Base-by-base conservation (phyloP, 37 sponge, comb jelly and placozoan genomes). In the Bolinopsis microptera region DNA sequence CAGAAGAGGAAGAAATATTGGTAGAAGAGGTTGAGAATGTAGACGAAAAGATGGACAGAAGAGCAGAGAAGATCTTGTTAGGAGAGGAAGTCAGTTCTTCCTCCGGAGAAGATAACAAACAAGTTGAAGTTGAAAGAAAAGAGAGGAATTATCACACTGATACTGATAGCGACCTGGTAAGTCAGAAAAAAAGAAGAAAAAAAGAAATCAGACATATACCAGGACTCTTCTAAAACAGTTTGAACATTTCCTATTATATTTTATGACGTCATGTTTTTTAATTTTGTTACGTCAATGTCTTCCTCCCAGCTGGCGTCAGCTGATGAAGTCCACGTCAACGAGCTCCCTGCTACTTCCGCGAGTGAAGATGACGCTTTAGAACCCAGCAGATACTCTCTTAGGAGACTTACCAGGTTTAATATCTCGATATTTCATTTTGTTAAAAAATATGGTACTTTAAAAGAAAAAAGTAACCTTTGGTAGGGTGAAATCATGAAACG, bases 131-230 rank as follows among this genome's bases (percentile, higher is more conserved):
- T 27, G 80, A 77, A 18, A 18, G 35, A 32, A 32, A 77, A 32
- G 33, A 33, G 37, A 77, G 80, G 80, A 77, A 77, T 3, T 77
- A 77, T 34, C 41, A 86, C 61, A 41, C 41, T 9, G 90, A 86
- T 24, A 86, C 90, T 25, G 90, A 86, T 30, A 86, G 90, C 39
- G 90, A 86, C 36, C 26, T 86, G 90, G 90, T 86, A 16, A 30
- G 75, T 72, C 18, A 21, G 26, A 48, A 70, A 67, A 67, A 67
- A 67, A 67, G 68, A 22, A 18, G n/a, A n/a, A n/a, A n/a, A n/a
- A n/a, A n/a, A n/a, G n/a, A n/a, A n/a, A n/a, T n/a, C n/a, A n/a
- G n/a, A n/a, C n/a, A n/a, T n/a, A n/a, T n/a, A n/a, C n/a, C n/a
- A n/a, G n/a, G n/a, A n/a, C n/a, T n/a, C n/a, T n/a, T n/a, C n/a